These are phyloP conservation scores for Apistogramma diplotaenia DNA, from an alignment of 2,113 vertebrate genomes.

Conservation along the genomic window DNA sequence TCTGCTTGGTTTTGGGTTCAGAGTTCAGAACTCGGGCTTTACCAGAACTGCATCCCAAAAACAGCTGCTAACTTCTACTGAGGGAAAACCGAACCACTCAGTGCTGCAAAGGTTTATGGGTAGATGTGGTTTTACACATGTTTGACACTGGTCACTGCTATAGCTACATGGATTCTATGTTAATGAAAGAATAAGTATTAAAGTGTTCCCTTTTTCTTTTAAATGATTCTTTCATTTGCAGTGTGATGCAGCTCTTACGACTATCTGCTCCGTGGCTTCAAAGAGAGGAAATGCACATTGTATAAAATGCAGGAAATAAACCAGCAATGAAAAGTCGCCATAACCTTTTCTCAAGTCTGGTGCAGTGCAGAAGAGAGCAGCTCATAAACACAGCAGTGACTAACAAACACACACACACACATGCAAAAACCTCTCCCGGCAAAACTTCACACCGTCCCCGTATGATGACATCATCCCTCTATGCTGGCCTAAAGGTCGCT, in stretches of 20 bases:
- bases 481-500: conserved; percentile 54
- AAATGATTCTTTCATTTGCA: background rate
- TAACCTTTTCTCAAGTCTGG: conserved; percentile 40
- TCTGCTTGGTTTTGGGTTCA: background rate
- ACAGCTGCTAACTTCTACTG: background rate
- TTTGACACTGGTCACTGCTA: background rate
- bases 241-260: background rate
- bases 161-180: background rate
- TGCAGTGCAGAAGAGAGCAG: conserved; percentile 15
- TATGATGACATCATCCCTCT: conserved; percentile 62
- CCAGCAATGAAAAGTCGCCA: background rate
- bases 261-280: background rate
- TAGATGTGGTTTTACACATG: no score
- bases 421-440: conserved; percentile 27
- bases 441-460: conserved; percentile 37
- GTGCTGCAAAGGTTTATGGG: no score
- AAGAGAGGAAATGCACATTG: background rate
- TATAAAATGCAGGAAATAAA: conserved; percentile 8
- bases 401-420: conserved; percentile 7
- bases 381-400: conserved; percentile 27
- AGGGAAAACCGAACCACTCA: background rate
- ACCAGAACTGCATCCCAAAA: background rate
- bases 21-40: no score
- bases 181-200: background rate
- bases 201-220: background rate